Base-by-base conservation (phyloP, 2,888 invertebrate genomes). In the Diploptera punctata region DNA sequence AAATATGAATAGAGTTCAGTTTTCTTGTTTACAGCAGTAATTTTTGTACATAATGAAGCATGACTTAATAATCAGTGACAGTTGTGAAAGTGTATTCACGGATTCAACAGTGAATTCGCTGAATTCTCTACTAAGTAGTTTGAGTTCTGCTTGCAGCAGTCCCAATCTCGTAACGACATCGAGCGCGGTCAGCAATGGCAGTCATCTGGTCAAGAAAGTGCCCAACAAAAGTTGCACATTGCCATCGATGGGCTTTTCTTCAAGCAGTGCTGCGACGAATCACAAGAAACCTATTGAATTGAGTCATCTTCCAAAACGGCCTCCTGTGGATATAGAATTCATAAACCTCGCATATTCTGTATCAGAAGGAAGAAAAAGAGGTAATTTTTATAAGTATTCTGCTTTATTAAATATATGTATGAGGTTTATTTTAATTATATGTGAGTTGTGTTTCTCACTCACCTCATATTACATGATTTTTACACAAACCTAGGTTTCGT, bases 241-340 rank as follows among this genome's bases (percentile, higher is more conserved):
- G 60, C 70, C 73, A 4, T 62, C 67, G 7, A 67, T 67, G 72
- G 71, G 71, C 7, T 52, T 67, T 16, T 52, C 71, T 19, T 89
- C 90, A 21, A 90, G 81, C 68, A 80, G 81, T 1, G 74, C 65
- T 38, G 80, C 80, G 1, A 85, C 85, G 49, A 86, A 88, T 79
- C 82, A 81, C 68, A 92, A 92, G 82, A 91, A 90, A 79, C 92
- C 91, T 83, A 91, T 90, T 43, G 84, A 91, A 65, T 86, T 95
- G 76, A 92, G 94, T 73, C 94, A 95, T 82, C 84, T 95, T 75
- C 94, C 94, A 1, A 93, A 92, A 81, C 87, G 96, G 75, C 94
- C 94, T 52, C 93, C 95, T 26, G 95, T 97, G 71, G 94, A 96
- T 83, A 93, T 97, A 77, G 93, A 95, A 83, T 97, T 97, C 84